phyloP scores from a whole-genome alignment of 2,888 invertebrate species.

The Rhagium mordax region DNA sequence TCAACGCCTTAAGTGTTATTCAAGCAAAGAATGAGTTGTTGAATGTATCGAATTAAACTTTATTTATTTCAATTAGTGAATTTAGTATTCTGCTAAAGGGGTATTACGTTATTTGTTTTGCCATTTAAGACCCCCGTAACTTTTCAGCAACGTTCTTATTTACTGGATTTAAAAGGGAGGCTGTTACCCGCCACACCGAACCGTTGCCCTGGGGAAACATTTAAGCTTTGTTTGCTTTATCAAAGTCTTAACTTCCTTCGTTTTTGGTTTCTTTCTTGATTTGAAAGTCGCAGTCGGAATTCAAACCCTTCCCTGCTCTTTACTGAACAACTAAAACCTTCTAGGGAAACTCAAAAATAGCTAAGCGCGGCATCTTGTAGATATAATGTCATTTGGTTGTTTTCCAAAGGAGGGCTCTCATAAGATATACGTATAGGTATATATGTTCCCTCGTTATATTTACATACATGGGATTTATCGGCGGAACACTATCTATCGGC shows the following conservation, averaged over 20 bases:
- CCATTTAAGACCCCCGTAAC: slow-evolving; percentile 31
- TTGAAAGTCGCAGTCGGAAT: slow-evolving; percentile 46
- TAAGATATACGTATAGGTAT: not conserved
- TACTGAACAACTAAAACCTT: slow-evolving; percentile 28
- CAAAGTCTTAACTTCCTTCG: slow-evolving; percentile 60
- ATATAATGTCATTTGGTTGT: slow-evolving; percentile 15
- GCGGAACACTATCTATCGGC: too few relatives aligned
- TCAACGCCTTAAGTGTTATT: slow-evolving; percentile 17
- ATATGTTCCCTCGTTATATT: slow-evolving; percentile 20
- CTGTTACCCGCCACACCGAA: slow-evolving; percentile 21
- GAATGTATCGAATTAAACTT: slow-evolving; percentile 36
- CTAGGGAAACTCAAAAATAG: slow-evolving; percentile 12
- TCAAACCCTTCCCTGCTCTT: slow-evolving; percentile 19
- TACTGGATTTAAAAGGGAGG: slow-evolving; percentile 31
- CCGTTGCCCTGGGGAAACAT: slow-evolving; percentile 57
- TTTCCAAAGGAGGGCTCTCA: not conserved
- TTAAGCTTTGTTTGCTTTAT: slow-evolving; percentile 64
- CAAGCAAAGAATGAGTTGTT: slow-evolving; percentile 18
- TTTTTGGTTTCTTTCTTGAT: slow-evolving; percentile 59
- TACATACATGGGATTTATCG: not conserved
- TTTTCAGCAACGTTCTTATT: slow-evolving; percentile 37
- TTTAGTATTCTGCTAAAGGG: slow-evolving; percentile 30
- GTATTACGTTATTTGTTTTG: slow-evolving; percentile 36
- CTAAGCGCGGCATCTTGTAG: slow-evolving; percentile 5
- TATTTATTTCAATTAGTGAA: slow-evolving; percentile 35